A percentile compares a stretch with the other conserved stretches of the same genome.
Evolutionary conservation across 2,113 vertebrate species (phyloP).

Genomic region (Pachycephala philippinensis): DNA sequence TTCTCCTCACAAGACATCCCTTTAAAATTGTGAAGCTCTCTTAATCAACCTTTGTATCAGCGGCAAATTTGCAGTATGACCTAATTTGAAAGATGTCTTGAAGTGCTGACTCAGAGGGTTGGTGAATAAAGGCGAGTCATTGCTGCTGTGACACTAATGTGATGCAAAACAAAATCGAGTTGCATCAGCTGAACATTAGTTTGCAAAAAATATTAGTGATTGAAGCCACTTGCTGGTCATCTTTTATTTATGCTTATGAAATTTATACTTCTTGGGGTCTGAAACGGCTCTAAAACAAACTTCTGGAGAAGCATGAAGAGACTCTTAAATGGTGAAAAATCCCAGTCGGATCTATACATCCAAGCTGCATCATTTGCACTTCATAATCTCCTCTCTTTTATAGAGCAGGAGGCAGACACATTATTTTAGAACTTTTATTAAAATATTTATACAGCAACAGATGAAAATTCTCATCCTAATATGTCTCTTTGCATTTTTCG

Average conservation of each 20-base stretch:
- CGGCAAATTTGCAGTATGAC: constrained; percentile 76
- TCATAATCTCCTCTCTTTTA: constrained; percentile 31
- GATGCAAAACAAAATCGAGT: constrained; percentile 77
- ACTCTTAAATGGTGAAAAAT: constrained; percentile 51
- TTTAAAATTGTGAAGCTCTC: constrained; percentile 74
- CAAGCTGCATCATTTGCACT: constrained; percentile 39
- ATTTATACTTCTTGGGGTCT: constrained; percentile 54
- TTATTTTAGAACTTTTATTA: constrained; percentile 65
- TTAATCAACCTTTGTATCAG: constrained; percentile 82
- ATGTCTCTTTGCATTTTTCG: constrained; percentile 38
- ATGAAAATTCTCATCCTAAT: constrained; percentile 63
- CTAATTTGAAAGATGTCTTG: constrained; percentile 78
- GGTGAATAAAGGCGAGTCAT: constrained; percentile 75
- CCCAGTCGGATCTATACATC: constrained; percentile 19
- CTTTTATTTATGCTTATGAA: constrained; percentile 72
- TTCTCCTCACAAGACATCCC: constrained; percentile 69
- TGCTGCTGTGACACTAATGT: constrained; percentile 73
- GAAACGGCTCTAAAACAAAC: constrained; percentile 3
- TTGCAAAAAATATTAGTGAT: constrained; percentile 77
- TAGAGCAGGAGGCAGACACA: constrained; percentile 39
- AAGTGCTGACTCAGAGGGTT: constrained; percentile 82
- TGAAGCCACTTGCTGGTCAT: constrained; percentile 69
- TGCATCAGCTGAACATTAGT: constrained; percentile 76
- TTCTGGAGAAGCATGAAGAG: constrained; percentile 8
- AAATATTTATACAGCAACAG: constrained; percentile 66